A percentile compares a stretch with the other conserved stretches of the same genome.
Evolutionary conservation across 2,797 vertebrate species (phyloP).

Genomic region (Neomorphus geoffroyi): DNA sequence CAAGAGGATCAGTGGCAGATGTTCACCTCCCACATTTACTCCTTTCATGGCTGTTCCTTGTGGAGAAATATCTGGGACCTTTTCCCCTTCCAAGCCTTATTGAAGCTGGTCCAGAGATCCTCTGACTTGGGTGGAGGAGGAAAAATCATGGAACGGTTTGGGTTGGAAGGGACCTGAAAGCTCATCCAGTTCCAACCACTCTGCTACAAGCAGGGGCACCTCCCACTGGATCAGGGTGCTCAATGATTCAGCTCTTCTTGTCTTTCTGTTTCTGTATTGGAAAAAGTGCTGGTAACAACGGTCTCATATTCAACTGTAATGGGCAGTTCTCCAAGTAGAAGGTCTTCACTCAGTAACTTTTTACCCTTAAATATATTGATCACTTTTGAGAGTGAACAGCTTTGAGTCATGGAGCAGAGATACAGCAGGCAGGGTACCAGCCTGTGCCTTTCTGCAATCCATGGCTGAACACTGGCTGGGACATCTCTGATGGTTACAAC

Average conservation of each 20-base stretch:
- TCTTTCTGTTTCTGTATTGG: too few species aligned
- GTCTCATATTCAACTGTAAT: too few species aligned
- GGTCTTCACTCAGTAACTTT: not conserved
- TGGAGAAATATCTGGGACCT: not conserved
- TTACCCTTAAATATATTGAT: not conserved
- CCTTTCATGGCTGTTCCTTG: not conserved
- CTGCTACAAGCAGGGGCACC: too few species aligned
- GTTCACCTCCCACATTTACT: not conserved
- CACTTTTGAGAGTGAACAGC: not conserved
- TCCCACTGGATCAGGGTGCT: too few species aligned
- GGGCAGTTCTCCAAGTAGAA: too few species aligned
- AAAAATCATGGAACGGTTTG: too few species aligned
- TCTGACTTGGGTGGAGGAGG: not conserved
- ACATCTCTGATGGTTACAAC: not conserved
- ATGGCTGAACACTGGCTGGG: fast-evolving
- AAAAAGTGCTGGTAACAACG: too few species aligned
- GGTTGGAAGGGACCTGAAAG: too few species aligned
- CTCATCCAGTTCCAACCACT: too few species aligned
- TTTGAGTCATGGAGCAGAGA: not conserved
- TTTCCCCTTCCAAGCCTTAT: not conserved
- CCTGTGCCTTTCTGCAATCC: not conserved
- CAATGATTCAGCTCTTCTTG: too few species aligned
- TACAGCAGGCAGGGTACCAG: not conserved
- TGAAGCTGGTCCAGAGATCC: not conserved
- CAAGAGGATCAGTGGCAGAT: fast-evolving